Evolutionary conservation across 2,888 invertebrate species (phyloP), one percentile per base, ranked within the genome.

Genomic region (Orthonychiurus folsomi): DNA sequence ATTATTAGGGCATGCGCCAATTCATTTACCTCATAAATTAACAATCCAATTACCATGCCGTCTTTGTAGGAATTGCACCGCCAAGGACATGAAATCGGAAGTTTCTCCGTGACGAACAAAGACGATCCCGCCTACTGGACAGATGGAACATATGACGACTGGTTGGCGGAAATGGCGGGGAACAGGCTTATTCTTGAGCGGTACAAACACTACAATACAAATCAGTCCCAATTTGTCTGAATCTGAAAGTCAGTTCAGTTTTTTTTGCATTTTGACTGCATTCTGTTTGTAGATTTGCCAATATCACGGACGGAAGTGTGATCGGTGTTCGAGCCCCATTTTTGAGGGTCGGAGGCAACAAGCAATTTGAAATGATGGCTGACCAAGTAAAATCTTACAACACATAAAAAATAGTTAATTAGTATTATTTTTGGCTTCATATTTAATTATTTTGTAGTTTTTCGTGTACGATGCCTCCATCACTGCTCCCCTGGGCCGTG

Each of bases 361-460:
- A 92, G 78, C 93, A 93, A 79, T 95, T 94, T 80, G 89, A 92
- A 79, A 94, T 94, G 93, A 93, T 95, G 93, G 86, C 88, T 61
- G 92, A 93, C 78, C 90, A 93, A 20, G 52, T 52, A 52, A 52
- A 52, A 5, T n/a, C 52, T 48, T n/a, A 48, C 12, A 48, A 15
- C 48, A 48, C 12, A 48, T 48, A 12, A 48, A 48, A 15, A 48
- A n/a, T 48, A 15, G 48, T 15, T 48, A n/a, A 48, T 48, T 48
- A n/a, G 48, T 48, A 12, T n/a, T 12, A n/a, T 48, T 12, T 15
- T 48, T 48, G 12, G 48, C 12, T 52, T 52, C 5, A 20, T 52
- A 23, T 48, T 15, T 48, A n/a, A 48, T 48, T 48, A 48, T 48
- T 48, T n/a, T 23, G 3, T 23, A 52, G 67, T 69, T 69, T 59